phyloP scores from a whole-genome alignment of 2,797 vertebrate species.

The Lycodopsis pacificus region DNA sequence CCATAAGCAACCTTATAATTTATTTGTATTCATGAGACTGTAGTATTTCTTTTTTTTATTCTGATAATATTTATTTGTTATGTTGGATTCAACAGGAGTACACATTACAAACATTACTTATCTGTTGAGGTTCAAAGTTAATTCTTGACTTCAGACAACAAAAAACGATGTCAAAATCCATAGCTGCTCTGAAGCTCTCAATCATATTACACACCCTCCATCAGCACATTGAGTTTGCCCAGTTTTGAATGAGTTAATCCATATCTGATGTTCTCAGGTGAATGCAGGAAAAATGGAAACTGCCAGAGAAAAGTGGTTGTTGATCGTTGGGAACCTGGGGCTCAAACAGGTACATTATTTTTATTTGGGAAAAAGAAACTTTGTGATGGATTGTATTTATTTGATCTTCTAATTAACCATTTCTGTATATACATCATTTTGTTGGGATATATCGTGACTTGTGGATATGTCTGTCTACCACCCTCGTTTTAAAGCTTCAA shows the following conservation, averaged over 20 bases:
- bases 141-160: background rate
- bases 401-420: background rate
- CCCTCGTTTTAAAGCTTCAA: constrained; percentile 85
- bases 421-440: background rate
- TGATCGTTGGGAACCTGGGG: constrained; percentile 93
- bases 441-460: background rate
- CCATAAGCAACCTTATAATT: too few species aligned
- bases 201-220: background rate
- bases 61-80: background rate
- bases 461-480: background rate
- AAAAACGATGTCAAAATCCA: background rate
- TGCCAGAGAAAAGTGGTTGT: constrained; percentile 90
- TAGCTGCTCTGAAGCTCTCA: background rate
- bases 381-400: background rate
- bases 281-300: constrained; percentile 93
- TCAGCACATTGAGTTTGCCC: background rate
- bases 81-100: background rate
- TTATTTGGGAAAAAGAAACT: background rate
- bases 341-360: constrained; percentile 91
- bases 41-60: too few species aligned
- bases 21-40: too few species aligned
- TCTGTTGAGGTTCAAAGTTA: background rate
- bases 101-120: background rate
- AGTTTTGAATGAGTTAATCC: background rate
- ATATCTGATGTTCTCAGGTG: constrained; percentile 80